Percentiles rank a stretch among this genome's conserved stretches.
Conservation (phyloP, 2,888 invertebrate genomes). For the Amphipoea oculea region DNA sequence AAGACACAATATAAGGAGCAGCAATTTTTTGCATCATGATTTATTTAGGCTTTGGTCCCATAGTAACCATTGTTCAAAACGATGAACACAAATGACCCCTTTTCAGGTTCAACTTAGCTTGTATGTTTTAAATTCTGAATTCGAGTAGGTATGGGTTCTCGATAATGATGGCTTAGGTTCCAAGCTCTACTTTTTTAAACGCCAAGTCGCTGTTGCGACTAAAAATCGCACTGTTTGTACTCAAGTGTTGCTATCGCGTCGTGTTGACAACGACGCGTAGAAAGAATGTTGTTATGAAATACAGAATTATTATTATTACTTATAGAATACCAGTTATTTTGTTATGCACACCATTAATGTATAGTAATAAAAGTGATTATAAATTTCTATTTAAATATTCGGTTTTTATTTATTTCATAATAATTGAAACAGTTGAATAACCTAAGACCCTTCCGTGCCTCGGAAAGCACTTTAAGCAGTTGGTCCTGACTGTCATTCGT, state of each 20-base stretch:
- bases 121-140: background rate
- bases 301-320: constrained; percentile 50
- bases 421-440: background rate
- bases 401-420: constrained; percentile 26
- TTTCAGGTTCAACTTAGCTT: background rate
- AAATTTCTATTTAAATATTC: constrained; percentile 67
- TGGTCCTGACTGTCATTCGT: background rate
- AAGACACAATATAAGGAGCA: too few species aligned
- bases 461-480: background rate
- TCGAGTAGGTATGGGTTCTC: background rate
- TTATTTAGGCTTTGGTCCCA: too few species aligned
- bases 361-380: constrained; percentile 73
- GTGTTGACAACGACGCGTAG: constrained; percentile 9
- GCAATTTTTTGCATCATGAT: too few species aligned
- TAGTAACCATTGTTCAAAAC: background rate
- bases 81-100: background rate
- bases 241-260: constrained; percentile 17
- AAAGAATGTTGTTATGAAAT: constrained; percentile 35
- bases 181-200: background rate
- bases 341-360: constrained; percentile 73
- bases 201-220: background rate
- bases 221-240: constrained; percentile 41
- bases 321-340: constrained; percentile 68
- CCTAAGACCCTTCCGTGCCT: background rate
- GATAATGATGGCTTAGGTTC: background rate